A percentile compares a stretch with the other conserved stretches of the same genome.
Conservation (phyloP, 2,888 invertebrate species). For the Lasiommata megera region DNA sequence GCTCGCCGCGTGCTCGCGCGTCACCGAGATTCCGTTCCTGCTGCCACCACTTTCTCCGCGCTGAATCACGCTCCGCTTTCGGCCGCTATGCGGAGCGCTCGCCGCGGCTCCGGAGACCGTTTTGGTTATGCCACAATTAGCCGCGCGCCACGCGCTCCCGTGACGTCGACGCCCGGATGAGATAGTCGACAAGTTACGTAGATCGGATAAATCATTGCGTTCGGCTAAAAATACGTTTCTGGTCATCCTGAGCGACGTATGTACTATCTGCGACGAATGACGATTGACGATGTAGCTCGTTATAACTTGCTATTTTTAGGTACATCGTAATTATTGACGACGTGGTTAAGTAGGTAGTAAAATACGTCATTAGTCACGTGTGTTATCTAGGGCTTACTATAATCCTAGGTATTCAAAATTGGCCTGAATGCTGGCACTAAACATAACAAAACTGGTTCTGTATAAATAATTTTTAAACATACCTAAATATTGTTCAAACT, state of each 20-base stretch:
- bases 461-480: no score
- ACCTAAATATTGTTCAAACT: no score
- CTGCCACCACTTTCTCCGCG: constrained; percentile 46
- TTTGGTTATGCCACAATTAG: constrained; percentile 78
- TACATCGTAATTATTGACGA: constrained; percentile 38
- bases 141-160: constrained; percentile 64
- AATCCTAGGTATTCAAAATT: no score
- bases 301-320: constrained; percentile 42
- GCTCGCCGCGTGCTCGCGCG: constrained; percentile 59
- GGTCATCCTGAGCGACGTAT: constrained; percentile 60
- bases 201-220: constrained; percentile 62
- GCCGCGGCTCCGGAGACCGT: constrained; percentile 59
- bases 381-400: no score
- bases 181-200: constrained; percentile 69
- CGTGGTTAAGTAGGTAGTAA: background rate
- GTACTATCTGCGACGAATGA: constrained; percentile 34
- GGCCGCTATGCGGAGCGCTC: constrained; percentile 48
- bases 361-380: background rate
- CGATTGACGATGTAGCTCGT: constrained; percentile 31
- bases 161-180: constrained; percentile 65
- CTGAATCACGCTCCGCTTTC: constrained; percentile 68
- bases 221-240: constrained; percentile 61
- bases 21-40: constrained; percentile 43
- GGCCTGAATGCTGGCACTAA: no score
- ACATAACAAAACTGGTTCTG: no score